phyloP scores from a whole-genome alignment of 2,113 vertebrate genomes.

The Nesospiza acunhae region DNA sequence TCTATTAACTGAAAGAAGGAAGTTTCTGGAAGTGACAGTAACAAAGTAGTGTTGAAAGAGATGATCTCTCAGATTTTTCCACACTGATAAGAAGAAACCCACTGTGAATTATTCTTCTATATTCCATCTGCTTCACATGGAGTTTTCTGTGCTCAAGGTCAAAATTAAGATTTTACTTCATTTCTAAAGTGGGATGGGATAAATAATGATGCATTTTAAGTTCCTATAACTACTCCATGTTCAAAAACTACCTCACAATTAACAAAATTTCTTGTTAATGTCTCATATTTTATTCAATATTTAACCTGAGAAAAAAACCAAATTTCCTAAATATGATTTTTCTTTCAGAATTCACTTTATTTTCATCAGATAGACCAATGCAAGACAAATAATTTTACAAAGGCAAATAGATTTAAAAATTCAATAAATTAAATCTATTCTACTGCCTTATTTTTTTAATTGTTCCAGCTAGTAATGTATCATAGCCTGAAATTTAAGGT shows the following conservation, averaged over 20 bases:
- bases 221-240: not conserved
- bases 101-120: not conserved
- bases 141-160: not conserved
- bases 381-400: no score
- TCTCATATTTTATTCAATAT: not conserved
- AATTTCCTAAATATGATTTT: not conserved
- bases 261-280: not conserved
- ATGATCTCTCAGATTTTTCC: not conserved
- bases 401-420: no score
- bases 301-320: not conserved
- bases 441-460: no score
- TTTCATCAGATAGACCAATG: no score
- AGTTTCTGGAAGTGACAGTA: not conserved
- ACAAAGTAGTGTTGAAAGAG: not conserved
- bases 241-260: not conserved
- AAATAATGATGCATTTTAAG: not conserved
- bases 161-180: not conserved
- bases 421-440: no score
- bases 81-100: not conserved
- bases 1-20: not conserved
- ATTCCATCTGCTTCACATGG: not conserved
- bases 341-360: not conserved
- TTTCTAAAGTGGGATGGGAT: not conserved
- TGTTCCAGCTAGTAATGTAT: no score
- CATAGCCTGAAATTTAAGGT: no score